These are phyloP conservation scores for Gymnodraco acuticeps DNA, from an alignment of 2,797 vertebrate genomes.

Conservation along the genomic window DNA sequence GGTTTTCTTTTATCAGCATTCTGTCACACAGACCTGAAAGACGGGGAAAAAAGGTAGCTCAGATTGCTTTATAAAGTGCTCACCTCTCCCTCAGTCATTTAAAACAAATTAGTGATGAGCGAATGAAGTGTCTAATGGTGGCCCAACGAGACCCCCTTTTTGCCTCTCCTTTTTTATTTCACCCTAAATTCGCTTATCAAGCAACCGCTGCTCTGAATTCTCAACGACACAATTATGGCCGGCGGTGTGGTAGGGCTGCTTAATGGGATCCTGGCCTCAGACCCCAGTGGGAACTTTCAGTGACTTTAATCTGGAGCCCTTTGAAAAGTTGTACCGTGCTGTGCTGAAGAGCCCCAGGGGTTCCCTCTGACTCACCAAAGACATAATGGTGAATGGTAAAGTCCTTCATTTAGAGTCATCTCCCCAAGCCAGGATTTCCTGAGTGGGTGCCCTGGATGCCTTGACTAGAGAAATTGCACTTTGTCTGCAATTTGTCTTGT, in stretches of 20 bases:
- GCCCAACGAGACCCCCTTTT: constrained; percentile 72
- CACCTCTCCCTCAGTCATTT: constrained; percentile 83
- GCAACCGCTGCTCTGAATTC: constrained; percentile 86
- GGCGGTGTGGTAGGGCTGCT: constrained; percentile 84
- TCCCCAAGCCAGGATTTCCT: constrained; percentile 86
- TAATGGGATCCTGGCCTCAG: constrained; percentile 87
- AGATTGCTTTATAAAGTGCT: constrained; percentile 73
- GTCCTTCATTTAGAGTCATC: constrained; percentile 87
- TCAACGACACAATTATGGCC: constrained; percentile 87
- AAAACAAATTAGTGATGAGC: constrained; percentile 82
- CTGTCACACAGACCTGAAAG: constrained; percentile 57
- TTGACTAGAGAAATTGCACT: constrained; percentile 76
- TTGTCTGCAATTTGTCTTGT: constrained; percentile 79
- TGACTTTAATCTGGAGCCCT: constrained; percentile 88
- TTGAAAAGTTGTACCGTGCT: constrained; percentile 86
- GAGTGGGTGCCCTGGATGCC: constrained; percentile 78
- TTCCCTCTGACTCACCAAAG: constrained; percentile 85
- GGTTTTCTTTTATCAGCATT: constrained; percentile 76
- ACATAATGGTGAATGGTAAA: constrained; percentile 88
- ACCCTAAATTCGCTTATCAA: constrained; percentile 87
- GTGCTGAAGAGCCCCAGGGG: constrained; percentile 80
- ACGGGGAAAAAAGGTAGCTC: constrained; percentile 36
- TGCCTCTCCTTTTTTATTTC: constrained; percentile 78
- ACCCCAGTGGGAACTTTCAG: constrained; percentile 87
- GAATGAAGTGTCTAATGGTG: constrained; percentile 79